These are phyloP conservation scores for Caenorhabditis afra DNA, from an alignment of 2,888 invertebrate species.

Conservation along the genomic window DNA sequence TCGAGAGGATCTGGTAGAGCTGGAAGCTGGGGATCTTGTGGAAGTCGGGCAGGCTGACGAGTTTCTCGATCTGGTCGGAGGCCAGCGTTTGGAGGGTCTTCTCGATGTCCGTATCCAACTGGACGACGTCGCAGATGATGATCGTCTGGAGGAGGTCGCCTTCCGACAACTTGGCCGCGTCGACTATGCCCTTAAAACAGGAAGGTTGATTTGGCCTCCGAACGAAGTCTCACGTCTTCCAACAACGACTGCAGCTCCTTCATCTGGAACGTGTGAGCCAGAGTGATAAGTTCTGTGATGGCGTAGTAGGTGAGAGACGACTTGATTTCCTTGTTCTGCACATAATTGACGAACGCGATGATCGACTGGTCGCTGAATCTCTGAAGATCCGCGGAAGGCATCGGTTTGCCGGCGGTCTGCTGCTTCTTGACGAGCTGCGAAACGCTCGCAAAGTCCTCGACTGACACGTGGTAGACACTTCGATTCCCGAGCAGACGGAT, in stretches of 20 bases:
- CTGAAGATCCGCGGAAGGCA: conserved; percentile 50
- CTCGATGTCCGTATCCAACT: conserved; percentile 49
- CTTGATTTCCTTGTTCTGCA: conserved; percentile 48
- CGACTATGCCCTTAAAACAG: conserved; percentile 39
- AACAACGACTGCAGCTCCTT: conserved; percentile 41
- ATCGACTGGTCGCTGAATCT: conserved; percentile 59
- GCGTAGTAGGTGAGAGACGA: conserved; percentile 53
- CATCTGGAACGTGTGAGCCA: conserved; percentile 58
- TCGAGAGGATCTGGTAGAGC: conserved; percentile 49
- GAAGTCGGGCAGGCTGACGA: conserved; percentile 53
- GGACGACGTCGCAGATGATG: conserved; percentile 53
- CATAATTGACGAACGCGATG: conserved; percentile 51
- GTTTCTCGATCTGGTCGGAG: conserved; percentile 43
- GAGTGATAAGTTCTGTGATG: conserved; percentile 48
- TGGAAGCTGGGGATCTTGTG: conserved; percentile 48
- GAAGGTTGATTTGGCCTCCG: too few relatives aligned
- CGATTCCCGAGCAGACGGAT: conserved; percentile 53
- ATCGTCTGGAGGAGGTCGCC: conserved; percentile 54
- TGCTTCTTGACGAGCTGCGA: conserved; percentile 51
- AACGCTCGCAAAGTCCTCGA: conserved; percentile 49
- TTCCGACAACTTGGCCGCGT: conserved; percentile 45
- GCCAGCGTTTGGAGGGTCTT: conserved; percentile 40
- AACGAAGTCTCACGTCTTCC: conserved; percentile 51
- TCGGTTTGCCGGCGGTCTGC: conserved; percentile 46
- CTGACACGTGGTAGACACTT: conserved; percentile 55